Base-by-base conservation (phyloP, 1,140 invertebrate species). In the Ganaspis sp. region DNA sequence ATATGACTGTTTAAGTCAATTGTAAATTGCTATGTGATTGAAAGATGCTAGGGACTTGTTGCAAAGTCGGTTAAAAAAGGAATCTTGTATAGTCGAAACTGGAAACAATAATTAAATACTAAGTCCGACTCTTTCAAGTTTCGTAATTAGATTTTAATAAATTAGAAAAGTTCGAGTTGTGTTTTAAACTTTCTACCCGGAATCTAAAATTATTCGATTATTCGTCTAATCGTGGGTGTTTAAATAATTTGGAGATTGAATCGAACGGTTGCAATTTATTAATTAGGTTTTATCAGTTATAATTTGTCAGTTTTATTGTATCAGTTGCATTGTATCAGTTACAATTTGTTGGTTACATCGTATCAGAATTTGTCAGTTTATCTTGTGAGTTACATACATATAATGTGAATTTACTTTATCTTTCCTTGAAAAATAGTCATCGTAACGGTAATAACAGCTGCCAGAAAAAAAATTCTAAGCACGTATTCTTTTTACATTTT, bases 81-180 rank as follows among this genome's bases (percentile, higher is more conserved):
- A 49, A n/a, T 49, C 6, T 49, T 49, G n/a, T 76, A 76, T 72
- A 76, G 37, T 69, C 37, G 64, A 70, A 64, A 70, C 12, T 12
- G 17, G 34, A 76, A 76, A 76, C 17, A 80, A 76, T 70, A 79
- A 79, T 76, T 79, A 71, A 37, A 79, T 1, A 19, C 1, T 78
- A 74, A 19, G 40, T 74, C 34, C 29, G 45, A 21, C 12, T 71
- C 21, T 77, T 26, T 23, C 73, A 38, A 64, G 21, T 69, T 64
- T 74, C 64, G 23, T 72, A 49, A 8, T 49, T 21, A 58, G 34
- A 17, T 23, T 11, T 26, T 40, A 74, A 69, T n/a, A 69, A 45
- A 19, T 77, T n/a, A 64, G 58, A 34, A 64, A 29, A 29, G 23
- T 64, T 64, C 15, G 58, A 64, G 26, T 34, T 64, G 15, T n/a